phyloP scores from a whole-genome alignment of 2,797 vertebrate genomes.

The Sebastes cheni region DNA sequence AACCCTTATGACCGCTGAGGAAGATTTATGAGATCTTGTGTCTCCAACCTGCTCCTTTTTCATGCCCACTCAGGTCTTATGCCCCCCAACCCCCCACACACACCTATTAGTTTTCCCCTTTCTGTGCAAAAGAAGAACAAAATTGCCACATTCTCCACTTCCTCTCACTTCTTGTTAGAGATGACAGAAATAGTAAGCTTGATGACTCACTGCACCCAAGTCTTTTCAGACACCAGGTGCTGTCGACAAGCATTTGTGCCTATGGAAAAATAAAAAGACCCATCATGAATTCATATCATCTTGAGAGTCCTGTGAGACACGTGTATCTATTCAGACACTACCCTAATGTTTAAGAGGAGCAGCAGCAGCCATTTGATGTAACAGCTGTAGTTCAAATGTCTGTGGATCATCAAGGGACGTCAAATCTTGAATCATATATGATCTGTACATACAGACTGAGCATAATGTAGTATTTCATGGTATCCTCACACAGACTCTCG shows the following conservation, averaged over 20 bases:
- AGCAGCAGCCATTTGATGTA: conserved; percentile 2
- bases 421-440: neutral
- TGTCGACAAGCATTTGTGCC: conserved; percentile 39
- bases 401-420: neutral
- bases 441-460: neutral
- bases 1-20: conserved; percentile 37
- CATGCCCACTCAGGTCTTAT: neutral
- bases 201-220: conserved; percentile 50
- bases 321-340: conserved; percentile 29
- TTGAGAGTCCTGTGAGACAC: conserved; percentile 33
- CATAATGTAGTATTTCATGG: neutral
- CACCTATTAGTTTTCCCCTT: conserved; percentile 1
- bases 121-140: conserved; percentile 3
- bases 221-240: conserved; percentile 61
- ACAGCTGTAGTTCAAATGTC: conserved; percentile 9
- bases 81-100: neutral
- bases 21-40: conserved; percentile 50
- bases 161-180: conserved; percentile 36
- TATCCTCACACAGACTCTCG: neutral
- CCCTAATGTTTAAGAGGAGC: neutral
- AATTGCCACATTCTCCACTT: neutral
- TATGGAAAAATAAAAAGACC: neutral
- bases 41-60: conserved; percentile 41
- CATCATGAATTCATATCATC: conserved; percentile 15
- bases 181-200: conserved; percentile 45